Evolutionary conservation across 2,797 vertebrate genomes (phyloP).

Genomic region (Chiloscyllium punctatum): DNA sequence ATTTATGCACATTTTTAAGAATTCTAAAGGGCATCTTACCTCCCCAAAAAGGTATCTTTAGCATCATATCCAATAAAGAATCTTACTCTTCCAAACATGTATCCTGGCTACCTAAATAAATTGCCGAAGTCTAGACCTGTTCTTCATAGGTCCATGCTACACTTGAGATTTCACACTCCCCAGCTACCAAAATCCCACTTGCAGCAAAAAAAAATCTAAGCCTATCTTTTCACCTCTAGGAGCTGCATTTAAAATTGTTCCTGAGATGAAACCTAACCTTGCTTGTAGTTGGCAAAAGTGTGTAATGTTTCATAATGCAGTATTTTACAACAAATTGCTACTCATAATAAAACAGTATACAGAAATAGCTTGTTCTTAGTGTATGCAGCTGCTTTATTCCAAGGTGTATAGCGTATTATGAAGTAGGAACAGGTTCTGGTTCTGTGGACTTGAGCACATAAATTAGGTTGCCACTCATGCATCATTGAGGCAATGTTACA

Average conservation of each 20-base stretch:
- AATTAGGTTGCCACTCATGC: neutral
- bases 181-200: too few species aligned
- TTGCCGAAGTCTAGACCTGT: too few species aligned
- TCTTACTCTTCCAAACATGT: too few species aligned
- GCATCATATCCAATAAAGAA: too few species aligned
- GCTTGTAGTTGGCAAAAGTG: neutral
- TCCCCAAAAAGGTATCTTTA: too few species aligned
- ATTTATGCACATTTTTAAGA: too few species aligned
- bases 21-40: too few species aligned
- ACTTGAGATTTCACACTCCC: too few species aligned
- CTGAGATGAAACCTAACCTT: neutral
- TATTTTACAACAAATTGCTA: neutral
- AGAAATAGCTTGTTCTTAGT: neutral
- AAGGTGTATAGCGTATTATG: neutral
- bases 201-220: neutral
- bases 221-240: neutral
- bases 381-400: neutral
- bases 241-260: neutral
- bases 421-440: neutral
- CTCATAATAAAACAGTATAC: neutral
- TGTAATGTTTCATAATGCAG: neutral
- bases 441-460: neutral
- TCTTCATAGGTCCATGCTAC: too few species aligned
- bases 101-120: too few species aligned
- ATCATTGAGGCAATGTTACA: neutral